Base-by-base conservation (phyloP, 1,140 invertebrate genomes). In the Bombus waltoni region DNA sequence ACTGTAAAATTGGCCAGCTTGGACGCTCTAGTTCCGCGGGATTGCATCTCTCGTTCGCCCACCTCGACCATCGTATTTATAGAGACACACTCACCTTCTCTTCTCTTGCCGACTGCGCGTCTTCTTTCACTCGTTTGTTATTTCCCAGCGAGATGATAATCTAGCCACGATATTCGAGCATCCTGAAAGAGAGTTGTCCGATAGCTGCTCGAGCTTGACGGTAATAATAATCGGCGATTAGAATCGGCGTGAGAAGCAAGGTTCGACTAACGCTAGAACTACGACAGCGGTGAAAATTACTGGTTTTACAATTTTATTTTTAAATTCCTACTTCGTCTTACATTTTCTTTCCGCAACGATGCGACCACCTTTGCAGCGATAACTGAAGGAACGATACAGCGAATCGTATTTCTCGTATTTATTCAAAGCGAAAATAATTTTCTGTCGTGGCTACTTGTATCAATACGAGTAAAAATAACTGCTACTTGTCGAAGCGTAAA, bases 21-120 rank as follows among this genome's bases (percentile, higher is more conserved):
- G 88, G 73, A 81, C 89, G 92, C 84, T 93, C 93, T 91, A 93
- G 89, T 93, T 93, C 89, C 84, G 81, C 89, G 38, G 90, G 80
- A 92, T 92, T 90, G 89, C 92, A 90, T 89, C 90, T 65, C 66
- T 76, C 82, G 59, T 73, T 91, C 89, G 91, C 90, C 90, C 89
- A 93, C 92, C 89, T 93, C 68, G 87, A 38, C 22, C 81, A 68
- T 80, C 86, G 88, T 93, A 93, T 93, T 93, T 91, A 92, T 93
- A 93, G 92, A 86, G 80, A 79, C 79, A 81, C 88, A 88, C 89
- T 91, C 92, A 91, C 90, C 86, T 88, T 90, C 88, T 73, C 42
- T 22, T 44, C 59, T 38, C 42, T 79, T n/a, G 44, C 38, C 57
- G 22, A 18, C 18, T 38, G 38, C 53, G 13, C 62, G 65, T 77